Evolutionary conservation across 2,797 vertebrate species (phyloP).

Genomic region (Enoplosus armatus): DNA sequence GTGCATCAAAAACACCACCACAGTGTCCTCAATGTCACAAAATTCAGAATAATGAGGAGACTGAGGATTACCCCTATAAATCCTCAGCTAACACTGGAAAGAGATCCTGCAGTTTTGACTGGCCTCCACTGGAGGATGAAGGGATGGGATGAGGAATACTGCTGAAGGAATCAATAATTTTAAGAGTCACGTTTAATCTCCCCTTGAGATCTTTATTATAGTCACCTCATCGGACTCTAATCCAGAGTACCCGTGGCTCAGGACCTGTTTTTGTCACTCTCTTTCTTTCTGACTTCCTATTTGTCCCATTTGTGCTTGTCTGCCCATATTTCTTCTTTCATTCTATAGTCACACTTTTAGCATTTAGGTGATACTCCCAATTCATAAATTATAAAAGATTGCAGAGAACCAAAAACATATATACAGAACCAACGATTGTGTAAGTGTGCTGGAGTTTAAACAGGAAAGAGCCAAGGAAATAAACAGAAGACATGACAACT

Average conservation of each 20-base stretch:
- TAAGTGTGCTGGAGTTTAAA: neutral
- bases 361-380: neutral
- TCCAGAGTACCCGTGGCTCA: neutral
- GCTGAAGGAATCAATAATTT: constrained; percentile 20
- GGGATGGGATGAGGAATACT: constrained; percentile 4
- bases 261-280: neutral
- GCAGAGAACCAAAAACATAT: too few relatives aligned
- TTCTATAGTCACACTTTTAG: neutral
- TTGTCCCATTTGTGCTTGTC: constrained; percentile 2
- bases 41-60: neutral
- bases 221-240: constrained; percentile 16
- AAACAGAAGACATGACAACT: neutral
- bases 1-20: neutral
- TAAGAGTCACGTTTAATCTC: constrained; percentile 28
- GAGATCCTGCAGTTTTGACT: neutral
- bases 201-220: constrained; percentile 10
- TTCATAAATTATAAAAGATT: too few relatives aligned
- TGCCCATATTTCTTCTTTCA: neutral
- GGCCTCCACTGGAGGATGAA: neutral
- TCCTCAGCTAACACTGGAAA: neutral
- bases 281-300: neutral
- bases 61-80: neutral
- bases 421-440: too few relatives aligned
- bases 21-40: neutral
- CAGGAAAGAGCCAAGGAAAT: neutral